phyloP scores from a whole-genome alignment of 2,113 vertebrate species.

The Budorcas taxicolor region DNA sequence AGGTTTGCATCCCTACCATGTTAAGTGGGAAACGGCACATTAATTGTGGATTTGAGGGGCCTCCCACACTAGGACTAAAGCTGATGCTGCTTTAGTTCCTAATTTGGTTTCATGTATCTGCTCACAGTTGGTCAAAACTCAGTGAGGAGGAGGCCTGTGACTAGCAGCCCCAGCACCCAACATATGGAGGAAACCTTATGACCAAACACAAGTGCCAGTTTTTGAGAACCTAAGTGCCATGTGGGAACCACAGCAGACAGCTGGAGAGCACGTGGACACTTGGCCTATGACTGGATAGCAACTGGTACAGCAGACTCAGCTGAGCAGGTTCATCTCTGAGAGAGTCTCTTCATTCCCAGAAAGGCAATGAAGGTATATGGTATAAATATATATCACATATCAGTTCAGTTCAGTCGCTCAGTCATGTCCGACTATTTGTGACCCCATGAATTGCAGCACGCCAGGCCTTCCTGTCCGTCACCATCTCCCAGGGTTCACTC shows the following conservation, averaged over 20 bases:
- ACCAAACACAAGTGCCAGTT: neutral
- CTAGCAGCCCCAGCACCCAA: neutral
- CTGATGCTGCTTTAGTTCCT: neutral
- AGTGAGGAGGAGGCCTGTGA: neutral
- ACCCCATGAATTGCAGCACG: too few species aligned
- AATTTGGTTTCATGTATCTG: neutral
- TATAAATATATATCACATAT: neutral
- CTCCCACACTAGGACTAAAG: neutral
- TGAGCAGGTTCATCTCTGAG: neutral
- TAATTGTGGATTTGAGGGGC: neutral
- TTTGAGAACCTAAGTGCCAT: neutral
- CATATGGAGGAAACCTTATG: neutral
- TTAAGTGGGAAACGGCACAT: neutral
- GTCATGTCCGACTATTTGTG: too few species aligned
- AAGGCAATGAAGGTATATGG: neutral
- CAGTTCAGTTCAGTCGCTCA: too few species aligned
- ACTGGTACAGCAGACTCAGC: too few species aligned
- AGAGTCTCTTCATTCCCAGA: neutral
- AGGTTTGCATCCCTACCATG: neutral
- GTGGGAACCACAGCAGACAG: neutral
- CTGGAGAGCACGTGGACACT: neutral
- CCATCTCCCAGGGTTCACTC: too few species aligned
- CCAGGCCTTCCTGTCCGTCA: too few species aligned
- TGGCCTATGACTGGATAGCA: neutral
- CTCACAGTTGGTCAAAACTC: neutral